Percentiles rank a stretch among this genome's conserved stretches.
phyloP scores from a whole-genome alignment of 2,797 vertebrate genomes.

The Thripadectes ignobilis region DNA sequence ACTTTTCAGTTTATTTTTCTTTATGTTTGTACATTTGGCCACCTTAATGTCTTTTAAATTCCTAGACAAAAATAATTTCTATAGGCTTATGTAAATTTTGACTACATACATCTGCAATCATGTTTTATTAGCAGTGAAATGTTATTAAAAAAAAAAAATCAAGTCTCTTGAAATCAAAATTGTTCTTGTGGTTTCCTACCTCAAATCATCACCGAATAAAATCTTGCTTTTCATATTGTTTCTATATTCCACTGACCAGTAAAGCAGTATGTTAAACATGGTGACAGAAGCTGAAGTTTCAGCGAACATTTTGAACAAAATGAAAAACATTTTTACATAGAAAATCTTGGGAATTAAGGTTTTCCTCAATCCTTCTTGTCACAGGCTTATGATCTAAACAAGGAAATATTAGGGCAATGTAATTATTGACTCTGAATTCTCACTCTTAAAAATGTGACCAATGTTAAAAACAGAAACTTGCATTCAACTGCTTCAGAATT shows the following conservation, averaged over 20 bases:
- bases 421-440: neutral
- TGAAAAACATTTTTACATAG: neutral
- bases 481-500: neutral
- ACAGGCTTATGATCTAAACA: neutral
- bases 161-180: neutral
- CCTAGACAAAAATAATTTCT: slow-evolving; percentile 49
- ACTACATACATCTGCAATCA: slow-evolving; percentile 26
- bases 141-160: neutral
- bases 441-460: neutral
- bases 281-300: neutral
- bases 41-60: slow-evolving; percentile 43
- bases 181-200: neutral
- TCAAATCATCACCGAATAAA: neutral
- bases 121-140: neutral
- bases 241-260: neutral
- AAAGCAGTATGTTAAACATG: neutral
- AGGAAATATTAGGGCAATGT: neutral
- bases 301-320: neutral
- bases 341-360: neutral
- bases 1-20: slow-evolving; percentile 63
- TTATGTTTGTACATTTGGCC: slow-evolving; percentile 56
- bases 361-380: neutral
- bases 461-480: neutral
- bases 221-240: neutral
- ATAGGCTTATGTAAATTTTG: slow-evolving; percentile 25